These are phyloP conservation scores for Distichodus sexfasciatus DNA, from an alignment of 2,797 vertebrate species.

Conservation along the genomic window DNA sequence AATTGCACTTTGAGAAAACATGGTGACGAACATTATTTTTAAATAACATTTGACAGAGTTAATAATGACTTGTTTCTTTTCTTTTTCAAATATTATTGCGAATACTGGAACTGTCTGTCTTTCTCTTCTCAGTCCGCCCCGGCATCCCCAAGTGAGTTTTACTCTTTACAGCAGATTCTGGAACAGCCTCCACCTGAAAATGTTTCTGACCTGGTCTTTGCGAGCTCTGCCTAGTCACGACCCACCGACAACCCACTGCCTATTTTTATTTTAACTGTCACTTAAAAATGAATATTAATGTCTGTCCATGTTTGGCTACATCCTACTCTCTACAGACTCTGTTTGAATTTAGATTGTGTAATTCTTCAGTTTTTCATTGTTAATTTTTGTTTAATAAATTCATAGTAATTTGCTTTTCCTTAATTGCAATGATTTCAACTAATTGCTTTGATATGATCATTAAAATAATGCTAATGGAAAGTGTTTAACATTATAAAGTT, in stretches of 20 bases:
- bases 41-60: no score
- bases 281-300: neutral
- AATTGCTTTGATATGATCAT: no score
- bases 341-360: neutral
- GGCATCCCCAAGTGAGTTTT: constrained; percentile 79
- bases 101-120: no score
- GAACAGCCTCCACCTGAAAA: constrained; percentile 64
- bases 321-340: neutral
- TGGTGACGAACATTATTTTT: no score
- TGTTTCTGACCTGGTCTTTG: constrained; percentile 2
- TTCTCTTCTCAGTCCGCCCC: constrained; percentile 67
- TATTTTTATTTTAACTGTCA: neutral
- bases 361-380: neutral
- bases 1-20: no score
- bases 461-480: no score
- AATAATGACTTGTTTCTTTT: no score
- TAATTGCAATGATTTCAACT: neutral
- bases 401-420: neutral
- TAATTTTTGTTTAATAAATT: neutral
- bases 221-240: constrained; percentile 26
- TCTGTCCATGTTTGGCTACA: neutral
- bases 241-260: neutral
- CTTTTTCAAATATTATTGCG: no score
- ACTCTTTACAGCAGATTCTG: constrained; percentile 70
- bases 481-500: no score